Evolutionary conservation across 2,888 invertebrate species (phyloP), one percentile per base, ranked within the genome.

Genomic region (Antitype chi): DNA sequence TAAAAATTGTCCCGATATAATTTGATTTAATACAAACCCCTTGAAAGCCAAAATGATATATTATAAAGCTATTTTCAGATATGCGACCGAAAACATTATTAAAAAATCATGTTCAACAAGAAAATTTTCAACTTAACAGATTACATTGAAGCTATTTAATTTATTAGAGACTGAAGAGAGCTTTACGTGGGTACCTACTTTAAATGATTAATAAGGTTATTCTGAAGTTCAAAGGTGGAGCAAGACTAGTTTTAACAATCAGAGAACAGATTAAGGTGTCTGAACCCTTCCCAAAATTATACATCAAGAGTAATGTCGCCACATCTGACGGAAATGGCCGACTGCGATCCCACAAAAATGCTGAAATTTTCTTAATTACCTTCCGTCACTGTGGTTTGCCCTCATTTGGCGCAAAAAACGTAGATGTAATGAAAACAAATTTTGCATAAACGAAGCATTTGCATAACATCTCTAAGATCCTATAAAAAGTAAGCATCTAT

Each of bases 131-230:
- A 84, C 20, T 75, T 66, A 80, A 73, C 69, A 68, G 53, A 82
- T 76, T 62, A 74, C 63, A 68, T 66, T 70, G 28, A 73, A 80
- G 75, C 47, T 69, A 73, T 76, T 82, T 60, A 85, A 85, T 80
- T 82, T 74, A 78, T 70, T 62, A 70, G 38, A 72, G 43, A 72
- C 60, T 62, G 70, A 64, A 71, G 55, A 71, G 53, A 87, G 73
- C 69, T 75, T 73, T 75, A 63, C 47, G 69, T 66, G 32, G 78
- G 74, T 60, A 47, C 38, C 38, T 38, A 38, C 52, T 70, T 80
- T 80, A 81, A 85, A 84, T 86, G 57, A 82, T 81, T 85, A 82
- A 86, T 85, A 78, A 81, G 81, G 76, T 87, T 84, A 85, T 82
- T 83, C 74, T 32, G 57, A 86, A 88, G 86, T 83, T 88, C 89